A percentile compares a stretch with the other conserved stretches of the same genome.
These are phyloP conservation scores for Psittacus erithacus DNA, from an alignment of 2,113 vertebrate genomes.

Conservation along the genomic window DNA sequence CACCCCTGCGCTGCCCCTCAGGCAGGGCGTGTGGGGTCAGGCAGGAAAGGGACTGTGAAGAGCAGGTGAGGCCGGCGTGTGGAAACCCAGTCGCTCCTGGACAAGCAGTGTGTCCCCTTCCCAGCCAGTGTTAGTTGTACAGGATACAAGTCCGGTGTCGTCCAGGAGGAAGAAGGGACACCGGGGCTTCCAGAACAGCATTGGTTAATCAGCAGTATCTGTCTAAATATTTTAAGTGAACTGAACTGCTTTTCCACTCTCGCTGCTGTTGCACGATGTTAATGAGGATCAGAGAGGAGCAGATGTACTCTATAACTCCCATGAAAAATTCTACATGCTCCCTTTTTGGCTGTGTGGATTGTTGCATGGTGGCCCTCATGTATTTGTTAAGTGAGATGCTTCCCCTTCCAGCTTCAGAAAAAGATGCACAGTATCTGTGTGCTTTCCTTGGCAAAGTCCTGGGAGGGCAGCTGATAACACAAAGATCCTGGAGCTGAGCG, in stretches of 20 bases:
- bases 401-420: background rate
- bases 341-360: background rate
- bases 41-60: accelerated
- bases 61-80: background rate
- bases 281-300: background rate
- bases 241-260: background rate
- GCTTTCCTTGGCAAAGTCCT: background rate
- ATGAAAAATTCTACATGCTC: background rate
- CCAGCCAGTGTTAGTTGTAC: accelerated
- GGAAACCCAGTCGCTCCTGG: background rate
- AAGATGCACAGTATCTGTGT: accelerated
- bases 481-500: background rate
- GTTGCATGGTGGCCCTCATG: background rate
- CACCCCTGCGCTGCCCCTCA: background rate
- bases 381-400: background rate
- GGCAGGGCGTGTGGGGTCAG: background rate
- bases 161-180: background rate
- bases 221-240: background rate
- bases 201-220: background rate
- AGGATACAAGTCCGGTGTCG: accelerated
- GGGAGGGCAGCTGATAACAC: background rate
- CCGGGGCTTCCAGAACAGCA: background rate
- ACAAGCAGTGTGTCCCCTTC: background rate
- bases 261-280: background rate
- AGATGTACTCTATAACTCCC: background rate